These are phyloP conservation scores for Sarcophaga rosellei DNA, from an alignment of 2,888 invertebrate species.

Conservation along the genomic window DNA sequence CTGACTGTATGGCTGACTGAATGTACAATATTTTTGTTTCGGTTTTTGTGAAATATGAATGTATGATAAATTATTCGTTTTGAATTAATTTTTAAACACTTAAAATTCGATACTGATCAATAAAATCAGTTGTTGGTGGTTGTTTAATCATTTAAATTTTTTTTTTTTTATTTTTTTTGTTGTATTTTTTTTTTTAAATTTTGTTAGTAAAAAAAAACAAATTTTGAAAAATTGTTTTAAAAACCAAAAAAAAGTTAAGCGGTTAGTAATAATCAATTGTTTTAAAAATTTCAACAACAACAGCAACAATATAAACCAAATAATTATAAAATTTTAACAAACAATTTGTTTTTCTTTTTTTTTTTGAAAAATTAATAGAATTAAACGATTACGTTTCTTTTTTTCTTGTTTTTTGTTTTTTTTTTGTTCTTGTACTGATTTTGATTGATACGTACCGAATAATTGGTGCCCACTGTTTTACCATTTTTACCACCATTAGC, in stretches of 20 bases:
- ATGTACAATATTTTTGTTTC: too few species aligned
- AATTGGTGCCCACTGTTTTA: constrained; percentile 81
- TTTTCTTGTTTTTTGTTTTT: background rate
- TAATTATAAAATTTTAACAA: constrained; percentile 36
- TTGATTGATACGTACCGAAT: constrained; percentile 82
- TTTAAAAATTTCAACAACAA: constrained; percentile 35
- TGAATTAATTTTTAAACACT: constrained; percentile 39
- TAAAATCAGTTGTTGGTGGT: constrained; percentile 79
- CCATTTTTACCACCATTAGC: constrained; percentile 81
- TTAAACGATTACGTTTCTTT: constrained; percentile 55
- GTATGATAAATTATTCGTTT: constrained; percentile 34
- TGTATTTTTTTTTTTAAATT: background rate
- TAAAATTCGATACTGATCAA: constrained; percentile 82
- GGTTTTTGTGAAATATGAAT: too few species aligned
- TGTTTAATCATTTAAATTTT: constrained; percentile 30
- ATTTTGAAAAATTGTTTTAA: constrained; percentile 36
- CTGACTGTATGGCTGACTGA: constrained; percentile 20
- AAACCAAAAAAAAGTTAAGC: constrained; percentile 17
- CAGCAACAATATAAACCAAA: constrained; percentile 7
- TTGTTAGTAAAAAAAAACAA: constrained; percentile 60
- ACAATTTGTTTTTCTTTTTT: background rate
- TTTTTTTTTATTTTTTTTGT: constrained; percentile 43
- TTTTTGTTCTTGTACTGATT: constrained; percentile 77
- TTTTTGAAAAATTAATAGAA: constrained; percentile 26
- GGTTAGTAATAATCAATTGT: constrained; percentile 35